A percentile compares a stretch with the other conserved stretches of the same genome.
These are phyloP conservation scores for Zoanthus sansibaricus DNA, from an alignment of 92 coral and sea anemone genomes.

Conservation along the genomic window DNA sequence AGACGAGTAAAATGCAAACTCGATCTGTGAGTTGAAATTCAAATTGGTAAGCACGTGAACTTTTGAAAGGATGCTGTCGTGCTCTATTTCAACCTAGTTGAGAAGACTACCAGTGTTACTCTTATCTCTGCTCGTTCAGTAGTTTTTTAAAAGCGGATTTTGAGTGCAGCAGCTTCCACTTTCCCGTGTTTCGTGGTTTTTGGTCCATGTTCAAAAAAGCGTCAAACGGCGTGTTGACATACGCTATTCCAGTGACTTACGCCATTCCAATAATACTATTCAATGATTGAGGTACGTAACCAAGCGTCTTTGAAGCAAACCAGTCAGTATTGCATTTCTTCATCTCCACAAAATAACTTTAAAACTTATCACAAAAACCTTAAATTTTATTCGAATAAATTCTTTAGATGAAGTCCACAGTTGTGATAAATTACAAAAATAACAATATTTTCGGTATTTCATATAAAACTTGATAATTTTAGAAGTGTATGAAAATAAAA, in stretches of 20 bases:
- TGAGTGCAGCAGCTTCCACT: background rate
- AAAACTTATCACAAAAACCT: too few species aligned
- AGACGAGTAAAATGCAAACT: slow-evolving; percentile 51
- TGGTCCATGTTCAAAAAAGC: too few species aligned
- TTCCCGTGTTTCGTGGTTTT: too few species aligned
- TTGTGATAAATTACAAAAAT: background rate
- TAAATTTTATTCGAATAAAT: background rate
- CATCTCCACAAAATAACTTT: too few species aligned
- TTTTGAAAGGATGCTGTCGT: slow-evolving; percentile 6
- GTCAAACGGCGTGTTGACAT: too few species aligned
- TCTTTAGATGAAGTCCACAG: background rate
- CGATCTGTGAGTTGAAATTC: slow-evolving; percentile 40
- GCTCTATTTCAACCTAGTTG: slow-evolving; percentile 10
- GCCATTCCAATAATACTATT: too few species aligned
- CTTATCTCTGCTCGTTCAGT: slow-evolving; percentile 23
- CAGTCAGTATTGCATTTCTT: too few species aligned
- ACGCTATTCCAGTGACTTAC: too few species aligned
- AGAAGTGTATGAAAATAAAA: too few species aligned
- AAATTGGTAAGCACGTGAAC: slow-evolving; percentile 42
- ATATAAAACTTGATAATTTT: background rate
- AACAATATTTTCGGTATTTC: too few species aligned
- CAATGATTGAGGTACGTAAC: too few species aligned
- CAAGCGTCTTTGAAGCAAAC: too few species aligned
- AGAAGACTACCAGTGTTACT: slow-evolving; percentile 30
- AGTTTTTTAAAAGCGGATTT: background rate